These are phyloP conservation scores for Colletes gigas DNA, from an alignment of 1,140 invertebrate species.

Conservation along the genomic window DNA sequence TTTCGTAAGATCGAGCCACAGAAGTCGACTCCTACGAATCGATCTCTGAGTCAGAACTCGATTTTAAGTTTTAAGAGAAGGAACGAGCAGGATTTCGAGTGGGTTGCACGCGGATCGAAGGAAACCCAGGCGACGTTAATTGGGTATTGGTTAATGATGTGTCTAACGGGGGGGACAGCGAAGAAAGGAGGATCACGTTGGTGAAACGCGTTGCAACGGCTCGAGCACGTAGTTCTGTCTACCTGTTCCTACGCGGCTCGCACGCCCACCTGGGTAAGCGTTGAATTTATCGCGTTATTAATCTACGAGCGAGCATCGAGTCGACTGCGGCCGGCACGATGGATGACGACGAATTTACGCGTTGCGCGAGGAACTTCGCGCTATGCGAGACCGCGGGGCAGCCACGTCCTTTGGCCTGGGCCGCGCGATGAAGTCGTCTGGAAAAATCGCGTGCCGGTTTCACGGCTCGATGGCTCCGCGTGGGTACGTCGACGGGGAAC, in stretches of 20 bases:
- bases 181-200: constrained; percentile 5
- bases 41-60: no score
- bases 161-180: neutral
- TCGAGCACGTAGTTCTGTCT: constrained; percentile 28
- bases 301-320: constrained; percentile 54
- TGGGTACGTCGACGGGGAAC: neutral
- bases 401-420: neutral
- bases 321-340: neutral
- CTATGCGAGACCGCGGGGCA: constrained; percentile 2
- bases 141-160: neutral
- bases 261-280: constrained; percentile 54
- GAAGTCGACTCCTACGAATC: no score
- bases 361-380: neutral
- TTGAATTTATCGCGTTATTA: constrained; percentile 74
- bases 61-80: no score
- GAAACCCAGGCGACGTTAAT: neutral
- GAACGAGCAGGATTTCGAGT: no score
- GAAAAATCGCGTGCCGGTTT: constrained; percentile 23
- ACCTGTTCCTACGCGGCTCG: constrained; percentile 29
- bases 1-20: no score
- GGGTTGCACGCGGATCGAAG: neutral
- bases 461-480: neutral
- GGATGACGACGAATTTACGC: constrained; percentile 47
- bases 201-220: constrained; percentile 7
- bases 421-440: constrained; percentile 20